These are phyloP conservation scores for Aegypius monachus DNA, from an alignment of 2,113 vertebrate species.

Conservation along the genomic window DNA sequence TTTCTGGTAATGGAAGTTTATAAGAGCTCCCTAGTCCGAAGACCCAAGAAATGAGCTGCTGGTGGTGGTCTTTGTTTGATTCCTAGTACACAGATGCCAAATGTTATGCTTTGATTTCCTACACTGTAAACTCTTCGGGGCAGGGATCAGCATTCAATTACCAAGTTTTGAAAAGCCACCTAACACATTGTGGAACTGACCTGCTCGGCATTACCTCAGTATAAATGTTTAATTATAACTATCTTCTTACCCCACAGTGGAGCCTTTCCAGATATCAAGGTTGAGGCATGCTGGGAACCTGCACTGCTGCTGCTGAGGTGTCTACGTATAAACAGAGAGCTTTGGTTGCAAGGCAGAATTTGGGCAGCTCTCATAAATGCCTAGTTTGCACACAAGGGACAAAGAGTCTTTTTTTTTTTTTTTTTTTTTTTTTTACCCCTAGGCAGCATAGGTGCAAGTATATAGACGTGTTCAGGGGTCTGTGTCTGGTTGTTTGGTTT, in stretches of 20 bases:
- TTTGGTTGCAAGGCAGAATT: constrained; percentile 3
- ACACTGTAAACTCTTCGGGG: constrained; percentile 16
- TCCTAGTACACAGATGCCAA: not conserved
- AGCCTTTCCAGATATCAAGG: not conserved
- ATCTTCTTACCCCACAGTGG: constrained; percentile 25
- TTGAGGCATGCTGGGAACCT: constrained; percentile 36
- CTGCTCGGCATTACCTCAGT: constrained; percentile 2
- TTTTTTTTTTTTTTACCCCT: too few species aligned
- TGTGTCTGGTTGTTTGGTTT: not conserved
- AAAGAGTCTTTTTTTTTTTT: too few species aligned
- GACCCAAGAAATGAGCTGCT: not conserved
- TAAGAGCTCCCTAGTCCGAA: not conserved
- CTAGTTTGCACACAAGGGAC: not conserved
- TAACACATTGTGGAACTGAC: constrained; percentile 34
- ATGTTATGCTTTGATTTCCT: constrained; percentile 56
- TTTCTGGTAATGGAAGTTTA: constrained; percentile 17
- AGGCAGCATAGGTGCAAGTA: not conserved
- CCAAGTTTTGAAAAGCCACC: constrained; percentile 50
- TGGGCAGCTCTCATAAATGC: not conserved
- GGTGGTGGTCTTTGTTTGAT: constrained; percentile 30
- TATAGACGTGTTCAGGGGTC: not conserved
- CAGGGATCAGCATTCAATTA: constrained; percentile 52
- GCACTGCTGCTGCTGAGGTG: not conserved
- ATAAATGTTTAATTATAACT: constrained; percentile 65
- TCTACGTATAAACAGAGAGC: not conserved